Conservation (phyloP, 2,113 vertebrate species). For the Lepus timidus region DNA sequence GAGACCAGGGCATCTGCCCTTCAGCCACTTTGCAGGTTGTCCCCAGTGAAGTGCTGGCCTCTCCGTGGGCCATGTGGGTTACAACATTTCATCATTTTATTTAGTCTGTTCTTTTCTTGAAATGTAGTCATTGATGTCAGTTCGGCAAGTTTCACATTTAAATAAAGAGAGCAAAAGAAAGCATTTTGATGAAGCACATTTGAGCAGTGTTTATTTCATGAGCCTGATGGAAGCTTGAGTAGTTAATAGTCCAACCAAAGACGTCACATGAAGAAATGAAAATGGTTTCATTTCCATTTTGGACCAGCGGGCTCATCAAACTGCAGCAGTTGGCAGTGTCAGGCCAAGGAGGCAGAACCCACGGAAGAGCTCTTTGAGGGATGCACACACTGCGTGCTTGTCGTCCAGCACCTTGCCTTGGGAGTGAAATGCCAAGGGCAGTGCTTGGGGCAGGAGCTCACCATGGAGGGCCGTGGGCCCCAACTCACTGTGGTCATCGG, state of each 20-base stretch:
- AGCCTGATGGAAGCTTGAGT: neutral
- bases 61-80: neutral
- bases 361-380: no score
- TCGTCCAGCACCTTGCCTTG: no score
- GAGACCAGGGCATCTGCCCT: no score
- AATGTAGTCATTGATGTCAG: neutral
- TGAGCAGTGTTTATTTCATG: neutral
- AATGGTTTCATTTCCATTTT: no score
- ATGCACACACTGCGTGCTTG: no score
- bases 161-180: neutral
- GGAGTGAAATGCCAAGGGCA: neutral
- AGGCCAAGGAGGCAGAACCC: neutral
- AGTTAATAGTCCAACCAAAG: neutral
- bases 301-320: accelerated
- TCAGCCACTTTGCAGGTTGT: no score
- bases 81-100: neutral
- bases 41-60: no score
- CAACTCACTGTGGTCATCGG: neutral
- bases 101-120: neutral
- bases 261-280: no score
- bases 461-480: accelerated
- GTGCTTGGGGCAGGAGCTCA: no score
- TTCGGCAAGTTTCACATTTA: neutral
- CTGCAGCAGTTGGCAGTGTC: no score
- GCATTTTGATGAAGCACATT: neutral